phyloP scores from a whole-genome alignment of 2,113 vertebrate species.

The Acinonyx jubatus region DNA sequence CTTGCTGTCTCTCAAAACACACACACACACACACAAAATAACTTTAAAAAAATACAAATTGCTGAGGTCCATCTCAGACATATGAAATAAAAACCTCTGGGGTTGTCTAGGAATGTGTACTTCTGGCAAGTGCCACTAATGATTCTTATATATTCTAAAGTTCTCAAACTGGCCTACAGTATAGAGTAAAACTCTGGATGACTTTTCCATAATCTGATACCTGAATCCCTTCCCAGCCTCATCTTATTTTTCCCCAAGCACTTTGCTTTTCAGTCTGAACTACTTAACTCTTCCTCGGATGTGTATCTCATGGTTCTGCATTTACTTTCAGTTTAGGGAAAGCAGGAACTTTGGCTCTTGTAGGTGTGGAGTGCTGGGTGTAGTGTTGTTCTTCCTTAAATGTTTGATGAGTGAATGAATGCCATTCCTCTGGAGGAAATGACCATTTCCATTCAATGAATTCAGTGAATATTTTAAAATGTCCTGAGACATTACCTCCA shows the following conservation, averaged over 20 bases:
- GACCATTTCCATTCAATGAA: neutral
- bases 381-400: neutral
- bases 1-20: too few relatives aligned
- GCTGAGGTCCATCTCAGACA: neutral
- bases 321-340: neutral
- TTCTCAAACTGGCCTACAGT: neutral
- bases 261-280: neutral
- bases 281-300: neutral
- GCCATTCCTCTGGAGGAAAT: neutral
- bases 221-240: neutral
- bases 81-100: slow-evolving; percentile 13
- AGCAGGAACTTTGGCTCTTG: neutral
- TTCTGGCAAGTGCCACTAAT: neutral
- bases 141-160: neutral
- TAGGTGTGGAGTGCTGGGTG: neutral
- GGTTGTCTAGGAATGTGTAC: neutral
- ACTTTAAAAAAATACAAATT: neutral
- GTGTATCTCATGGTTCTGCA: neutral
- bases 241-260: neutral
- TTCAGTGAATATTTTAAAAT: neutral
- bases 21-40: too few relatives aligned
- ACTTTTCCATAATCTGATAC: neutral
- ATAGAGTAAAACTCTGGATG: neutral
- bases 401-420: neutral
- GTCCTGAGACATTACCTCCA: neutral